phyloP scores from a whole-genome alignment of 2,888 invertebrate species.

The Macrosoma leucophasiata region DNA sequence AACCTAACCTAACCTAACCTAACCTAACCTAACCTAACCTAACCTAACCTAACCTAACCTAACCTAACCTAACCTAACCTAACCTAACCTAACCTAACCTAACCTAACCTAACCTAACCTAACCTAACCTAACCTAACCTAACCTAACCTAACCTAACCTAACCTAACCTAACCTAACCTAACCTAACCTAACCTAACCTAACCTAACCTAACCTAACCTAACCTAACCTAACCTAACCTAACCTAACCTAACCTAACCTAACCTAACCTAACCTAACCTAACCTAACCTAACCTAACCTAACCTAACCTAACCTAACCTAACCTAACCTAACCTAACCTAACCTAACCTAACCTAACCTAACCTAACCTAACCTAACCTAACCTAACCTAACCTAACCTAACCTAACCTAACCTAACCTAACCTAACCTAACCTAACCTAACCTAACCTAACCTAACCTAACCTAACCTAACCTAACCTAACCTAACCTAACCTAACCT shows the following conservation, averaged over 20 bases:
- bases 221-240: conserved; percentile 26
- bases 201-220: conserved; percentile 25
- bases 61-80: conserved; percentile 21
- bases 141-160: conserved; percentile 23
- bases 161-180: conserved; percentile 26
- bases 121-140: conserved; percentile 23
- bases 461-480: conserved; percentile 14
- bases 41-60: conserved; percentile 20
- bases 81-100: conserved; percentile 24
- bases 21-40: conserved; percentile 19
- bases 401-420: conserved; percentile 18
- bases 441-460: conserved; percentile 17
- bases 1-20: conserved; percentile 17
- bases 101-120: conserved; percentile 23
- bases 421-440: conserved; percentile 16
- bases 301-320: conserved; percentile 12
- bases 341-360: conserved; percentile 16
- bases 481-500: conserved; percentile 17
- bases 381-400: conserved; percentile 18
- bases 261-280: conserved; percentile 24
- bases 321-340: conserved; percentile 9
- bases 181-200: conserved; percentile 20
- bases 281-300: conserved; percentile 16
- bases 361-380: conserved; percentile 17
- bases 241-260: conserved; percentile 27